phyloP scores from a whole-genome alignment of 2,888 invertebrate species.

The Azorinus chamasolen region DNA sequence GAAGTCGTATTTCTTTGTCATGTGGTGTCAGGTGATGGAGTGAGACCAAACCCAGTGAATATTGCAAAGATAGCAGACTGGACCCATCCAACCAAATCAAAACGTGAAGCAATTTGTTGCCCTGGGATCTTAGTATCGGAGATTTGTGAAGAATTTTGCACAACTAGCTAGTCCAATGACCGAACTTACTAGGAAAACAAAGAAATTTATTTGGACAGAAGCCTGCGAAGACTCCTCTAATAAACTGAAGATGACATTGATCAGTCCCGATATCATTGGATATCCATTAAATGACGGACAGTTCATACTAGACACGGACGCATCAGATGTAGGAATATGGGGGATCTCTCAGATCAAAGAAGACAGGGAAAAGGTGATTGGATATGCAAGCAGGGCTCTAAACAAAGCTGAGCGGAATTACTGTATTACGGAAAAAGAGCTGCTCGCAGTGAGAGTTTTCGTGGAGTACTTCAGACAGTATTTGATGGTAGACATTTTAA shows the following conservation, averaged over 20 bases:
- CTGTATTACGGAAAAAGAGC: not conserved
- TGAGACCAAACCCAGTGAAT: conserved; percentile 23
- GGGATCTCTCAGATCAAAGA: conserved; percentile 56
- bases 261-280: conserved; percentile 31
- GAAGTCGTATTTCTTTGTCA: conserved; percentile 33
- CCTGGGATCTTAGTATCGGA: conserved; percentile 7
- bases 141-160: conserved; percentile 20
- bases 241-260: not conserved
- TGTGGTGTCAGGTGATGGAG: conserved; percentile 22
- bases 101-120: conserved; percentile 27
- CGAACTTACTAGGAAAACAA: conserved; percentile 10
- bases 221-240: conserved; percentile 15
- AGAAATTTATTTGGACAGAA: conserved; percentile 11
- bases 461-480: conserved; percentile 18
- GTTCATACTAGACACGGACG: conserved; percentile 62
- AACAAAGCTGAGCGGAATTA: too few relatives aligned
- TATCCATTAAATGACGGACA: conserved; percentile 36
- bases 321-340: conserved; percentile 43
- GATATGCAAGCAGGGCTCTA: conserved; percentile 44
- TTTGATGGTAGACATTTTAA: too few relatives aligned
- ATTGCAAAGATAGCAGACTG: conserved; percentile 20
- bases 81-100: conserved; percentile 12
- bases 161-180: conserved; percentile 2
- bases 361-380: conserved; percentile 45
- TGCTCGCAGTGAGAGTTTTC: not conserved